Percentiles rank a stretch among this genome's conserved stretches.
Conservation (phyloP, 23 tunicate genomes). For the Aplidium turbinatum region DNA sequence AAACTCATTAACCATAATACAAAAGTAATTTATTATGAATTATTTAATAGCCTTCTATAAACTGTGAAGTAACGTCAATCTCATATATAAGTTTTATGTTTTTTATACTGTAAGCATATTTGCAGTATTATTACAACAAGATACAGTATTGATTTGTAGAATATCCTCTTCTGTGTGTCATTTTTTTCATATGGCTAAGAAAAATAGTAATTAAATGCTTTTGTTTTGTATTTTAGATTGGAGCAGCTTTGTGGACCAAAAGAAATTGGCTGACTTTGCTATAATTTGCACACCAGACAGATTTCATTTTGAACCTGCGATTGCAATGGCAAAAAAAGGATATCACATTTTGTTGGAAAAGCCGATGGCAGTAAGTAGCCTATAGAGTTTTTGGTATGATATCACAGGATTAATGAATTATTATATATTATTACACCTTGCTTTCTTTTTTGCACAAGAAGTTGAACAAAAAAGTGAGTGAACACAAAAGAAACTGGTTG, state of each 20-base stretch:
- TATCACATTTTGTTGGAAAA: conserved; percentile 76
- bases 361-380: conserved; percentile 66
- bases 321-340: conserved; percentile 53
- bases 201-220: background rate
- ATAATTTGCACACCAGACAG: conserved; percentile 70
- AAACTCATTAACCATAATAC: no score
- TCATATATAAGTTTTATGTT: no score
- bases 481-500: no score
- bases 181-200: background rate
- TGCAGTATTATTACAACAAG: background rate
- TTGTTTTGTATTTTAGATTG: conserved; percentile 26
- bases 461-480: no score
- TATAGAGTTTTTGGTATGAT: no score
- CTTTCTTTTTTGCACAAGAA: no score
- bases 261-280: conserved; percentile 72
- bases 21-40: no score
- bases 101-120: no score
- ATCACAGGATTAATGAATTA: no score
- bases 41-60: no score
- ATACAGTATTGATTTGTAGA: background rate
- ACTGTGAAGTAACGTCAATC: no score
- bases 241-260: conserved; percentile 27
- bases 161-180: background rate
- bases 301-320: conserved; percentile 55
- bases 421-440: no score